Conservation (phyloP, 2,113 vertebrate genomes). For the Calyptomena viridis region DNA sequence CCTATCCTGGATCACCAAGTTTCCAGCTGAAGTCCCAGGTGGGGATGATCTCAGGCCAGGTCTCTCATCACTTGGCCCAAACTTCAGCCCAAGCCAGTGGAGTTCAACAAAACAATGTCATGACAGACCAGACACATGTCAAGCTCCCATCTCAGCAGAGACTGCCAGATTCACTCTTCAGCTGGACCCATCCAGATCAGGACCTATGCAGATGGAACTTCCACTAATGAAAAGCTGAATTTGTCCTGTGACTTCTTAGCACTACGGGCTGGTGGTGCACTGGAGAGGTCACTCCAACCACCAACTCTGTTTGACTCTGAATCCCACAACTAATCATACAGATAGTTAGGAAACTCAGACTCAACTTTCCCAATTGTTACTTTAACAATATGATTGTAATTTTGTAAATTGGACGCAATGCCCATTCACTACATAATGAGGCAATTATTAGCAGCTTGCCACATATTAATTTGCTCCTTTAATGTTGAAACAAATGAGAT, state of each 20-base stretch:
- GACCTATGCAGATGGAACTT: not conserved
- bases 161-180: not conserved
- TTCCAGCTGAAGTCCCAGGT: not conserved
- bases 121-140: not conserved
- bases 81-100: not conserved
- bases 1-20: not conserved
- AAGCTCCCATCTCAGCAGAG: not conserved
- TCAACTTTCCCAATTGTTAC: constrained; percentile 55
- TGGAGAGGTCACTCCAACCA: not conserved
- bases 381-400: constrained; percentile 57
- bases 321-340: constrained; percentile 10
- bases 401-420: constrained; percentile 63
- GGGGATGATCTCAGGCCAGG: not conserved
- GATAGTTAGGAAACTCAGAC: constrained; percentile 40
- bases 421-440: constrained; percentile 65
- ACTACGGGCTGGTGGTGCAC: rapidly evolving
- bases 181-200: not conserved
- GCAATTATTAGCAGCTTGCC: constrained; percentile 71
- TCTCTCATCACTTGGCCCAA: not conserved
- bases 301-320: not conserved
- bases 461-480: constrained; percentile 75
- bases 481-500: constrained; percentile 75
- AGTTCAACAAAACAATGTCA: not conserved
- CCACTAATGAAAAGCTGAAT: not conserved
- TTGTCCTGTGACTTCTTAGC: not conserved